Conservation (phyloP, 1,140 invertebrate genomes). For the Halyomorpha halys region DNA sequence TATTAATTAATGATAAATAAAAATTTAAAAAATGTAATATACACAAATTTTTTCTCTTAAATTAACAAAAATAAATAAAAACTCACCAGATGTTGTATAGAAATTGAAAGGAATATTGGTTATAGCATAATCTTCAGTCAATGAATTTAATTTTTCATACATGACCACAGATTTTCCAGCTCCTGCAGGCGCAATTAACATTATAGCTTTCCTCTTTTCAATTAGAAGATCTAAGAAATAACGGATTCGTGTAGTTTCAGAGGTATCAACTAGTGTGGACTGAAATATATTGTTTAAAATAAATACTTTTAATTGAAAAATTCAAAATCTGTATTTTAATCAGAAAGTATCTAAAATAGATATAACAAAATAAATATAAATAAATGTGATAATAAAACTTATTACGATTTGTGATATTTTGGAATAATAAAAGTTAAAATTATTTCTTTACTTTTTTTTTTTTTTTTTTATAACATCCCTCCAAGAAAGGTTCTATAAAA, state of each 20-base stretch:
- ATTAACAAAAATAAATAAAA: not conserved
- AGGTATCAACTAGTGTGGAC: conserved; percentile 73
- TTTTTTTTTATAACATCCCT: too few species aligned
- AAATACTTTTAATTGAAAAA: not conserved
- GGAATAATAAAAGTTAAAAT: too few species aligned
- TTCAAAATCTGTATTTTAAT: not conserved
- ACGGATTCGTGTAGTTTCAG: conserved; percentile 76
- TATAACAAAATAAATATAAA: too few species aligned
- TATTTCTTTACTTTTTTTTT: too few species aligned
- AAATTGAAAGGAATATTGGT: conserved; percentile 90
- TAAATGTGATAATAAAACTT: too few species aligned
- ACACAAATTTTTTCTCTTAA: too few species aligned
- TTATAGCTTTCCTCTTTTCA: conserved; percentile 66
- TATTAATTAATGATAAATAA: too few species aligned
- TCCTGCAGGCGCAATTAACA: conserved; percentile 81
- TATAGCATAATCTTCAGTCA: conserved; percentile 69
- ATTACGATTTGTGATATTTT: too few species aligned
- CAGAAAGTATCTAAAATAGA: not conserved
- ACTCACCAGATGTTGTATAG: conserved; percentile 78
- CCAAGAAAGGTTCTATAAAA: too few species aligned
- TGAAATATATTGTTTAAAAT: conserved; percentile 34
- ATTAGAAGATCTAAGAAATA: conserved; percentile 85
- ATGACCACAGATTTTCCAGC: conserved; percentile 80
- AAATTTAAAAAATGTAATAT: too few species aligned
- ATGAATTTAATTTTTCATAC: conserved; percentile 63